Evolutionary conservation across 2,797 vertebrate genomes (phyloP), one percentile per base, ranked within the genome.

Genomic region (Helicolenus hilgendorfi): DNA sequence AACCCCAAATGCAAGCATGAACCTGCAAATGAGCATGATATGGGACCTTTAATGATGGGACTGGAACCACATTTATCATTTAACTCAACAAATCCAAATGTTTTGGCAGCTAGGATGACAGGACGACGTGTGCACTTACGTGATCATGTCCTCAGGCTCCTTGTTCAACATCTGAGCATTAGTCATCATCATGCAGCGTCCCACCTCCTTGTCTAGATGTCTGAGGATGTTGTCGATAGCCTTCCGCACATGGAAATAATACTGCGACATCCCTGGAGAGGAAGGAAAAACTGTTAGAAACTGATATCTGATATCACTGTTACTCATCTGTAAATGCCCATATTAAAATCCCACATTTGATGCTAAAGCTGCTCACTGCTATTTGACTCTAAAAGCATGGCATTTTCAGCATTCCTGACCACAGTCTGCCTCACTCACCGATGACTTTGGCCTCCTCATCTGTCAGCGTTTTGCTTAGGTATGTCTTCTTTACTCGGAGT

Each of bases 61-160:
- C 22, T 60, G 18, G 8, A 64, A 69, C 2, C 3, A 24, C 55
- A n/a, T 64, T 74, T 24, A 38, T 60, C 15, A 60, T 72, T 33
- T 53, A 4, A 18, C 35, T 72, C 7, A 7, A 49, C 45, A 49
- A 26, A 31, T 63, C 22, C 2, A 58, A 72, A 24, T 83, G 38
- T 60, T 73, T 77, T 69, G 63, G 22, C 31, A 18, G 60, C 18
- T 5, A 13, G 11, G 29, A 33, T 58, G 45, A 33, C 36, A 9
- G 18, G 35, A 29, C 0, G 3, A 15, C 5, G 36, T 29, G 13
- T n/a, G 67, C 49, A 97, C 99, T 93, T 96, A 99, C 99, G 99
- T 99, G 96, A 99, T 99, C 99, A 99, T 99, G 92, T 99, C 99
- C 91, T 99, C 99, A 0, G 99, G 99, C 83, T 99, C 99, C 94